Percentiles rank a stretch among this genome's conserved stretches.
Conservation (phyloP, 2,113 vertebrate species). For the Crypturellus undulatus region DNA sequence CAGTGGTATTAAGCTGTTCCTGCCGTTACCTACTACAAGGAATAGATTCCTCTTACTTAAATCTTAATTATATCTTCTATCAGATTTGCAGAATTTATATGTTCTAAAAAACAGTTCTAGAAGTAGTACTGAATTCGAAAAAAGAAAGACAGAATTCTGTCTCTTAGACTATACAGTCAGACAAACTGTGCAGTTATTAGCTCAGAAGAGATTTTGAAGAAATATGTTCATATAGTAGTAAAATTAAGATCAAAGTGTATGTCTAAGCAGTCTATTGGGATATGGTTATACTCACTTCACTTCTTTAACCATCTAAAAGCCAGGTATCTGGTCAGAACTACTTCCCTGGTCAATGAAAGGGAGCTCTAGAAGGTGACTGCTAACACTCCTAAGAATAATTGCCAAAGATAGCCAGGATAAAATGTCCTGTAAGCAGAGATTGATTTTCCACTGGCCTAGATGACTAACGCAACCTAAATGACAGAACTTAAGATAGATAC, state of each 20-base stretch:
- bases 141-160: background rate
- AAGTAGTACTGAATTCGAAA: background rate
- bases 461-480: background rate
- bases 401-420: background rate
- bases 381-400: background rate
- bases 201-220: background rate
- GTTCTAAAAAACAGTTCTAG: background rate
- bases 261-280: background rate
- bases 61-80: background rate
- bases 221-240: background rate
- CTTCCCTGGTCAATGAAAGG: background rate
- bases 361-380: background rate
- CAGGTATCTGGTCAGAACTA: background rate
- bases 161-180: too few species aligned
- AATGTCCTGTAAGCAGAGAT: background rate
- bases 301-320: background rate
- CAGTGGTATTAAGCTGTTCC: background rate
- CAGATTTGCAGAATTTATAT: background rate
- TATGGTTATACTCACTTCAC: background rate
- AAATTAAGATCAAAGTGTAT: background rate
- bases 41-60: background rate
- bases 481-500: background rate
- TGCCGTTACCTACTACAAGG: background rate
- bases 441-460: background rate
- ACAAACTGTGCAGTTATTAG: background rate